Conservation (phyloP, 2,888 invertebrate species). For the Phengaris arion region DNA sequence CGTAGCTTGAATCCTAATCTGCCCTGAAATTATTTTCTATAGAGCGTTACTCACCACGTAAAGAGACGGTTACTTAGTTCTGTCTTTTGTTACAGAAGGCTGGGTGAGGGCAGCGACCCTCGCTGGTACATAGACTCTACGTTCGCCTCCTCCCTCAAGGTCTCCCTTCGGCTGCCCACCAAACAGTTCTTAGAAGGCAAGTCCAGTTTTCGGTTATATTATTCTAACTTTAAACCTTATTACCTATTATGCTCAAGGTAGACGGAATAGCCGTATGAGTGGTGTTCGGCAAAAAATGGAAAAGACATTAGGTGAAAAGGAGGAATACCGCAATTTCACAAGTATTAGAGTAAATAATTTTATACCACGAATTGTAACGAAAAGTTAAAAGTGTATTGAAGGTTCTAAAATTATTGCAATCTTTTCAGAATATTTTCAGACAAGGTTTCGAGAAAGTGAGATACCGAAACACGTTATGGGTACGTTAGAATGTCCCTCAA, state of each 20-base stretch:
- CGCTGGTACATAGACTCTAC: constrained; percentile 76
- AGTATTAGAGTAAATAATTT: too few species aligned
- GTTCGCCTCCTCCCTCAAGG: constrained; percentile 73
- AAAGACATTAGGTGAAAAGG: too few species aligned
- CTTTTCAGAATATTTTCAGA: constrained; percentile 64
- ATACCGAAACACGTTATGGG: constrained; percentile 63
- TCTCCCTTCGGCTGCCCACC: constrained; percentile 70
- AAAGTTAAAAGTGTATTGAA: background rate
- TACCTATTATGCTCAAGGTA: too few species aligned
- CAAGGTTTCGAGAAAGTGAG: constrained; percentile 57
- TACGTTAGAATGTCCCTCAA: constrained; percentile 47
- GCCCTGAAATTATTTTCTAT: too few species aligned
- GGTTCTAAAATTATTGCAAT: background rate
- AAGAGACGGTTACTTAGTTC: constrained; percentile 36
- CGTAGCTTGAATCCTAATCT: too few species aligned
- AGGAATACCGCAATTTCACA: too few species aligned
- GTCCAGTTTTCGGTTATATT: constrained; percentile 21
- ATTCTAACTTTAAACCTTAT: background rate
- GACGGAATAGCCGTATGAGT: too few species aligned
- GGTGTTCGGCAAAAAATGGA: too few species aligned
- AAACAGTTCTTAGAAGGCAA: constrained; percentile 73
- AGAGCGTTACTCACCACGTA: too few species aligned
- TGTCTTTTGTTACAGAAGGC: constrained; percentile 65
- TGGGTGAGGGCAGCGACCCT: constrained; percentile 68
- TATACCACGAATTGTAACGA: too few species aligned